Conservation (phyloP, 1,140 invertebrate genomes). For the Danaus plexippus region DNA sequence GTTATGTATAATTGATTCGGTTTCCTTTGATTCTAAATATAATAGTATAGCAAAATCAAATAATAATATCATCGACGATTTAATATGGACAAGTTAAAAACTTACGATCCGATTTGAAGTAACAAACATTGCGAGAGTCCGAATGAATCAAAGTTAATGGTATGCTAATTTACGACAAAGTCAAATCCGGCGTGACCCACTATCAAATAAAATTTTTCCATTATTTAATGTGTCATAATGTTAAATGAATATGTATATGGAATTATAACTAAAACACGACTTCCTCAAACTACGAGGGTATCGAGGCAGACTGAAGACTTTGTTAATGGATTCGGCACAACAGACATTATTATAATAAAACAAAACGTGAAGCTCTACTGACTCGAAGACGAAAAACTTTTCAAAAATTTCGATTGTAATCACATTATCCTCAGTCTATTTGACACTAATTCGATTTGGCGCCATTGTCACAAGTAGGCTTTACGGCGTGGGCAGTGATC, state of each 20-base stretch:
- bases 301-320: no score
- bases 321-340: no score
- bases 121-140: no score
- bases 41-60: conserved; percentile 1
- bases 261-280: no score
- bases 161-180: conserved; percentile 12
- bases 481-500: neutral
- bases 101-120: no score
- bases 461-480: conserved; percentile 8
- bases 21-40: conserved; percentile 12
- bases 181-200: conserved; percentile 11
- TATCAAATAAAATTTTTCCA: conserved; percentile 5
- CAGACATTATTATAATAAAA: no score
- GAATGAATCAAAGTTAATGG: conserved; percentile 9
- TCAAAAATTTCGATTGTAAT: conserved; percentile 14
- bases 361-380: conserved; percentile 1
- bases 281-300: no score
- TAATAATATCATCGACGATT: no score
- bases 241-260: no score
- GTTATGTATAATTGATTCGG: conserved; percentile 15
- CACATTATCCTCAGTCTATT: conserved; percentile 14
- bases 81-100: no score
- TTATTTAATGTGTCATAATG: neutral
- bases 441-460: conserved; percentile 12
- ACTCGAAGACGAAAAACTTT: conserved; percentile 9